These are phyloP conservation scores for Merluccius polli DNA, from an alignment of 2,797 vertebrate species.

Conservation along the genomic window DNA sequence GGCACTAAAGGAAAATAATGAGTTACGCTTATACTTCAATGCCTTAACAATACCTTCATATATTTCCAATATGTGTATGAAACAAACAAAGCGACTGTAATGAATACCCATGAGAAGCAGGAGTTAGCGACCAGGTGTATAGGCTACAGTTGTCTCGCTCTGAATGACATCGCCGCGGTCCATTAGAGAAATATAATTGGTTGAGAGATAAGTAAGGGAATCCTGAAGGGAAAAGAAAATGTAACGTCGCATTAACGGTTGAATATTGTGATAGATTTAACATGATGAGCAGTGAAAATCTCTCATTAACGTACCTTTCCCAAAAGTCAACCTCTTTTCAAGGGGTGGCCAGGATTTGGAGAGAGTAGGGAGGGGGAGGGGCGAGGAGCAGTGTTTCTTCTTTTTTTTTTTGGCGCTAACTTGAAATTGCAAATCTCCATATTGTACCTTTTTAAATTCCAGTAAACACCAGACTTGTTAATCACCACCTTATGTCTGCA, in stretches of 20 bases:
- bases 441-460: no score
- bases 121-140: background rate
- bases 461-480: no score
- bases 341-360: no score
- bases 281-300: no score
- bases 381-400: no score
- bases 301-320: no score
- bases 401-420: no score
- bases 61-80: background rate
- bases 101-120: background rate
- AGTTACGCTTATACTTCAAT: background rate
- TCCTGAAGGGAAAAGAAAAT: background rate
- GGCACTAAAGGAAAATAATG: background rate
- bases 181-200: background rate
- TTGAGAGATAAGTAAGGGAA: background rate
- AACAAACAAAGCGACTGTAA: background rate
- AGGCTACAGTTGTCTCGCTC: background rate
- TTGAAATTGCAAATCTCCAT: no score
- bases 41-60: background rate
- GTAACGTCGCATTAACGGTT: no score
- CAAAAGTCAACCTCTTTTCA: no score
- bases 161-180: background rate
- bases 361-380: no score
- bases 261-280: background rate
- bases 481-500: no score